Evolutionary conservation across 1,140 invertebrate genomes (phyloP).

Genomic region (Thalassaphorura encarpata): DNA sequence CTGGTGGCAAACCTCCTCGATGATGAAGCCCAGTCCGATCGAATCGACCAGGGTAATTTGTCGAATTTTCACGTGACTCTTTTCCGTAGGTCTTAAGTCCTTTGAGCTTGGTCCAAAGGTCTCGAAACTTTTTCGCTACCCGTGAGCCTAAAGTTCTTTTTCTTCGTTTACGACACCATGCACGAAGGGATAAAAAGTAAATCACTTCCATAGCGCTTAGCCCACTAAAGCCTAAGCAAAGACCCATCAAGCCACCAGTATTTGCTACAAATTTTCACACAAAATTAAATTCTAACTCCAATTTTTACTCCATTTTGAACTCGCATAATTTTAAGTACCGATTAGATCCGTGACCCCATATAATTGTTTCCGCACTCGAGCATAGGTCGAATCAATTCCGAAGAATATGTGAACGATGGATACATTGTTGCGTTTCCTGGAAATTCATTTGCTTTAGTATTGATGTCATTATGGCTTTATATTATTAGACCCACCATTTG

Average conservation of each 20-base stretch:
- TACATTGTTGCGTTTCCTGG: conserved; percentile 7
- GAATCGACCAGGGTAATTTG: background rate
- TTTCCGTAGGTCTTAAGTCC: background rate
- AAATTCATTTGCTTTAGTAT: too few relatives aligned
- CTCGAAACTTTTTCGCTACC: conserved; percentile 1
- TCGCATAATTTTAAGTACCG: conserved; percentile 8
- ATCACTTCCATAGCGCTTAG: conserved; percentile 52
- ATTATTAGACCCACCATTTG: too few relatives aligned
- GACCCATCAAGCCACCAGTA: conserved; percentile 54
- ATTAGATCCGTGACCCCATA: conserved; percentile 18
- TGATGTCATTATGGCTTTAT: too few relatives aligned
- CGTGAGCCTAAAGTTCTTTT: background rate
- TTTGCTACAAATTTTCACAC: conserved; percentile 37
- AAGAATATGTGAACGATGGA: conserved; percentile 25
- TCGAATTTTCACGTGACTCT: background rate
- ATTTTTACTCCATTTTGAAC: background rate
- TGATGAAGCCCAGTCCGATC: background rate
- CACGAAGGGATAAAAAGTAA: conserved; percentile 43
- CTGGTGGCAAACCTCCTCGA: background rate
- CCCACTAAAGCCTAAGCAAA: conserved; percentile 56
- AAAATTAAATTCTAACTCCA: background rate
- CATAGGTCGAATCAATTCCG: conserved; percentile 15
- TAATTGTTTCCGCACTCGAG: conserved; percentile 20
- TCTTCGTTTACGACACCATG: conserved; percentile 9
- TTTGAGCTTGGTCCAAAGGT: background rate